Evolutionary conservation across 1,140 invertebrate species (phyloP), one percentile per base, ranked within the genome.

Genomic region (Drosophila grimshawi): DNA sequence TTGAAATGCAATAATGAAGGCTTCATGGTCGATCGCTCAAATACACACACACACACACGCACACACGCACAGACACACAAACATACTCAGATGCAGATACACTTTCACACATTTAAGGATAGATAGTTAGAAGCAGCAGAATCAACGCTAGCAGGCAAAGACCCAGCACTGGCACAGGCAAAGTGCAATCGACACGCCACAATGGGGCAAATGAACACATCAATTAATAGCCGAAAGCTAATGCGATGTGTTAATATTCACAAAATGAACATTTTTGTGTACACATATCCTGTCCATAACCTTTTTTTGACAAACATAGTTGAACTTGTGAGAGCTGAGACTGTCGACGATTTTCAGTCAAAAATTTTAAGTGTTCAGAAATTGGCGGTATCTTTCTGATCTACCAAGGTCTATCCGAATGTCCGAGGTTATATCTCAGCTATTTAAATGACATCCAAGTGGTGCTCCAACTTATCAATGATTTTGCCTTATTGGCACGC

Each of bases 1-100:
- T 89, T 89, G 73, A 85, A 89, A 89, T 89, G 85, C 85, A 89
- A 89, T 89, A 89, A 89, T 89, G 85, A 89, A 89, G 85, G 85
- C 85, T 78, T 89, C 86, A 89, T 89, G 85, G 85, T 89, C 85
- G 85, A 89, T 89, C 85, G 85, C 85, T 89, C 82, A 78, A 71
- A 78, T 76, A 81, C 59, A 71, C 78, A 65, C 75, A 65, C 55
- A 45, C 59, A 60, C 70, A 59, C 53, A 61, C 43, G 52, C 64
- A 65, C 32, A 27, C 35, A 10, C 46, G 48, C 33, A 33, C 39
- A 27, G 33, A 43, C n/a, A 62, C 60, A 49, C 46, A 30, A 33
- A 8, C 27, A 41, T n/a, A 43, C n/a, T 19, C 19, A 19, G 19
- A 19, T 19, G 19, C 19, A 1, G 19, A 19, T 19, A 33, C 29